These are phyloP conservation scores for Eonycteris spelaea DNA, from an alignment of 2,113 vertebrate genomes.

Conservation along the genomic window DNA sequence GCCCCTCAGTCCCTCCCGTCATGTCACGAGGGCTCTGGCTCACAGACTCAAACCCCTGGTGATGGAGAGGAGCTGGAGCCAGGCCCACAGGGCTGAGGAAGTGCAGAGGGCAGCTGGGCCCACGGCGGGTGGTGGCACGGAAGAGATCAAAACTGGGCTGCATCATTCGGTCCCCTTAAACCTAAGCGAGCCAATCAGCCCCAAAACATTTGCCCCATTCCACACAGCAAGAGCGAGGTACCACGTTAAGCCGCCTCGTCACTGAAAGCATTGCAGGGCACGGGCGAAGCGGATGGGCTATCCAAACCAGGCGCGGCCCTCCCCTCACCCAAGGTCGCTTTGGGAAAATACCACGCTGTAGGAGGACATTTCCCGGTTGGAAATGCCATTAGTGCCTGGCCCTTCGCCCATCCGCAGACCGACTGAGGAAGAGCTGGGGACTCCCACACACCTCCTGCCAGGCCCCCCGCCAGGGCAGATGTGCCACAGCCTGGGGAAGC, in stretches of 20 bases:
- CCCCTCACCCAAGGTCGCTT: neutral
- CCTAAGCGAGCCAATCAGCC: neutral
- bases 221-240: neutral
- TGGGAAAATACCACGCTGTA: neutral
- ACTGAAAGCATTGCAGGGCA: neutral
- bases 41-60: neutral
- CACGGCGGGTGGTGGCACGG: neutral
- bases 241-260: too few species aligned
- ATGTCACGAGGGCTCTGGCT: neutral
- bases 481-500: neutral
- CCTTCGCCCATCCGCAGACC: neutral
- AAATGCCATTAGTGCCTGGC: neutral
- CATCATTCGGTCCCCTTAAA: neutral
- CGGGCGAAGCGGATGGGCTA: neutral
- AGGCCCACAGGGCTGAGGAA: neutral
- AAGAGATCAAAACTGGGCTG: neutral
- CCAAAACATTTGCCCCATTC: neutral
- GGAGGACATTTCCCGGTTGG: neutral
- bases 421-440: neutral
- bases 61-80: neutral
- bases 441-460: neutral
- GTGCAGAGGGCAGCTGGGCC: neutral
- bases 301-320: neutral
- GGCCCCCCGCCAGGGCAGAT: neutral
- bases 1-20: neutral